phyloP scores from a whole-genome alignment of 2,888 invertebrate species.

The Kuschelorhynchus macadamiae region DNA sequence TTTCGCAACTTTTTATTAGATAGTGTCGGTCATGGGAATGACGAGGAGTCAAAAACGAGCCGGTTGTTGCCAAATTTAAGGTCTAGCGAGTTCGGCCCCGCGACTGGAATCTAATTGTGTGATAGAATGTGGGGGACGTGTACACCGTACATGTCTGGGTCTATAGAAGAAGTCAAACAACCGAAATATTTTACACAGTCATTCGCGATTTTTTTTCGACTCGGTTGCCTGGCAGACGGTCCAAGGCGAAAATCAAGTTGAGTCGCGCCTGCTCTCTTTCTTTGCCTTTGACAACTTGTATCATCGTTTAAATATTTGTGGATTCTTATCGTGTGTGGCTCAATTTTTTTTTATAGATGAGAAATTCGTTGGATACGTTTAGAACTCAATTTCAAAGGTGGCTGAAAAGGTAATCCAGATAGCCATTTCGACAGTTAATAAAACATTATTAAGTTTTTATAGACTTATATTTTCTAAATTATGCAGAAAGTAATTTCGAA shows the following conservation, averaged over 20 bases:
- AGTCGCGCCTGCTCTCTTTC: too few relatives aligned
- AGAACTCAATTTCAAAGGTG: too few relatives aligned
- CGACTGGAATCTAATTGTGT: slow-evolving; percentile 62
- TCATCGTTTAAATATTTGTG: too few relatives aligned
- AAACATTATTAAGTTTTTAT: too few relatives aligned
- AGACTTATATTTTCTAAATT: too few relatives aligned
- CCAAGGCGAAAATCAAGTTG: neutral
- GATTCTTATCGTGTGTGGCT: too few relatives aligned
- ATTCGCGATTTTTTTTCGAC: slow-evolving; percentile 64
- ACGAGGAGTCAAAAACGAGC: slow-evolving; percentile 21
- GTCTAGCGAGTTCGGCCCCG: slow-evolving; percentile 62
- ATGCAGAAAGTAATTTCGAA: too few relatives aligned
- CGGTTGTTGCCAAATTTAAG: slow-evolving; percentile 54
- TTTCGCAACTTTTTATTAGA: slow-evolving; percentile 40
- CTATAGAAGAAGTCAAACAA: slow-evolving; percentile 61
- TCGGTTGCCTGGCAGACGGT: slow-evolving; percentile 54
- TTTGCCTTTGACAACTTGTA: neutral
- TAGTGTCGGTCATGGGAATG: slow-evolving; percentile 39
- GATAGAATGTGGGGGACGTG: slow-evolving; percentile 60
- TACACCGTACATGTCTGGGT: slow-evolving; percentile 53
- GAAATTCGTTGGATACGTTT: too few relatives aligned
- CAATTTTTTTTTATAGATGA: too few relatives aligned
- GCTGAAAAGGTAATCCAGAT: too few relatives aligned
- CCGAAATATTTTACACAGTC: slow-evolving; percentile 61
- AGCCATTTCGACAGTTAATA: too few relatives aligned